A percentile compares a stretch with the other conserved stretches of the same genome.
Conservation (phyloP, 2,888 invertebrate genomes). For the Andricus curvator region DNA sequence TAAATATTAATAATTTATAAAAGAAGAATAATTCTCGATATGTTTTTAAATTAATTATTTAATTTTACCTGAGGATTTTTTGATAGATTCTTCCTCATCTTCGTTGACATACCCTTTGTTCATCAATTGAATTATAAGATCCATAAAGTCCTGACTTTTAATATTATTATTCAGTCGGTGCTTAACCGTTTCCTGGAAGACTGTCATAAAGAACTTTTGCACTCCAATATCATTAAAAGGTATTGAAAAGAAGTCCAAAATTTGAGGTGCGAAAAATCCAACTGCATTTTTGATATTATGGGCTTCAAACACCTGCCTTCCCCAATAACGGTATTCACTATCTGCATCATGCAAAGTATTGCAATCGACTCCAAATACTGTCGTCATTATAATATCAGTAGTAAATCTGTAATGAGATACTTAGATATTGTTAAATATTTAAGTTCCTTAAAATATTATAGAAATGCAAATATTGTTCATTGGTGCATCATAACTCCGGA, state of each 20-base stretch:
- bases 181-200: conserved; percentile 65
- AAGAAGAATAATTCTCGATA: too few species aligned
- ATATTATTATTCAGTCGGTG: conserved; percentile 63
- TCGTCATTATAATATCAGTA: conserved; percentile 58
- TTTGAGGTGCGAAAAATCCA: conserved; percentile 50
- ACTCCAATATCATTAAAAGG: conserved; percentile 52
- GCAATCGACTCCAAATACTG: conserved; percentile 57
- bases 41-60: neutral
- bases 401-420: conserved; percentile 46
- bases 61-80: neutral
- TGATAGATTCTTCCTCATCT: conserved; percentile 37
- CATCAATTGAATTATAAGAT: conserved; percentile 65
- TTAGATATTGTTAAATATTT: neutral
- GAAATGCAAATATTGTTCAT: too few species aligned
- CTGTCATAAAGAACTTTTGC: conserved; percentile 66
- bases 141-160: conserved; percentile 64
- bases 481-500: too few species aligned
- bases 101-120: conserved; percentile 54
- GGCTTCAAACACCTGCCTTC: conserved; percentile 53
- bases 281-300: conserved; percentile 50
- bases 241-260: conserved; percentile 53
- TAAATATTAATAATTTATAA: too few species aligned
- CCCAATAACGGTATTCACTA: conserved; percentile 58
- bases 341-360: conserved; percentile 57
- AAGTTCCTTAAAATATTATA: too few species aligned